These are phyloP conservation scores for Antedon bifida DNA, from an alignment of 35 echinoderm and acorn worm species.

Conservation along the genomic window DNA sequence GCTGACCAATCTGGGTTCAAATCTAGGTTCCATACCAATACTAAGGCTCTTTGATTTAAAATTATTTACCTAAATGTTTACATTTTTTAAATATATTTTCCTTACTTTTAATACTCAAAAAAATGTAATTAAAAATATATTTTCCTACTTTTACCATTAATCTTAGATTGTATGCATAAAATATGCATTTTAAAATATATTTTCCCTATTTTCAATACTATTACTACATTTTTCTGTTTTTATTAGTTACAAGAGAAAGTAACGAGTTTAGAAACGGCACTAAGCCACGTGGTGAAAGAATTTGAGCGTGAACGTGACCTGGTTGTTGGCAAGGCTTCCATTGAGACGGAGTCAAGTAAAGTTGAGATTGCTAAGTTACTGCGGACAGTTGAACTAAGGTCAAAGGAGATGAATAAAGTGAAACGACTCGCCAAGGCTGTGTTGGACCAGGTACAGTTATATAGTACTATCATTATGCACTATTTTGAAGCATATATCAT, in stretches of 20 bases:
- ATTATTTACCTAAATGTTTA: too few species aligned
- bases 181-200: too few species aligned
- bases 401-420: constrained; percentile 93
- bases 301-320: constrained; percentile 86
- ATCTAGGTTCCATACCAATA: background rate
- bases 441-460: constrained; percentile 70
- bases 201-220: too few species aligned
- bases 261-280: constrained; percentile 50
- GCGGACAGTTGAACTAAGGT: constrained; percentile 81
- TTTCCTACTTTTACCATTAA: too few species aligned
- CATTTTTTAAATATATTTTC: too few species aligned
- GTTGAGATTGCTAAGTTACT: constrained; percentile 93
- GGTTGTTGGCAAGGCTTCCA: constrained; percentile 33
- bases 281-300: constrained; percentile 84
- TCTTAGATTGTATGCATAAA: too few species aligned
- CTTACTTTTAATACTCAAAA: too few species aligned
- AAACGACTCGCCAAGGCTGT: constrained; percentile 90
- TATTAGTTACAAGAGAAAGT: constrained; percentile 74
- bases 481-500: too few species aligned
- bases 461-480: too few species aligned
- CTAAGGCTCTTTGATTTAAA: too few species aligned
- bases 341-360: constrained; percentile 68
- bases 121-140: too few species aligned
- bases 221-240: background rate
- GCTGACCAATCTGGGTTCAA: background rate